These are phyloP conservation scores for Mus minutoides DNA, from an alignment of 2,797 vertebrate genomes.

Conservation along the genomic window DNA sequence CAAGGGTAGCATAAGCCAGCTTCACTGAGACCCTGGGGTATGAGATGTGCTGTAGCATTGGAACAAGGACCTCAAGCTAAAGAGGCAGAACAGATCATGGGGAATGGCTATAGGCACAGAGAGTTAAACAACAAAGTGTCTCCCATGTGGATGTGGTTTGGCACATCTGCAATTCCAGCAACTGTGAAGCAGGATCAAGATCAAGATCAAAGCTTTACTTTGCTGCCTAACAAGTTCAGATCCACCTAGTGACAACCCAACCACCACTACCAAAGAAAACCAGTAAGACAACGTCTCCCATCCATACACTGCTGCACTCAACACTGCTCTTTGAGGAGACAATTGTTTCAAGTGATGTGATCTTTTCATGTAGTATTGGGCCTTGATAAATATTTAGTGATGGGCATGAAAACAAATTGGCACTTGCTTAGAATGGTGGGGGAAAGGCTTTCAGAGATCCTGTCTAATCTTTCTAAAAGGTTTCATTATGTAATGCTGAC, in stretches of 20 bases:
- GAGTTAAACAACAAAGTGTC: not conserved
- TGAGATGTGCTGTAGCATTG: not conserved
- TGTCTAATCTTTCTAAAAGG: not conserved
- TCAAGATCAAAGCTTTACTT: not conserved
- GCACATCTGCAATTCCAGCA: not conserved
- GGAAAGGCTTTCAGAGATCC: not conserved
- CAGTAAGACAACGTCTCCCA: not conserved
- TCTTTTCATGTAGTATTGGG: not conserved
- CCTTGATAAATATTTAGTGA: not conserved
- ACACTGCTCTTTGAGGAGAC: not conserved
- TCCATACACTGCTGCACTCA: not conserved
- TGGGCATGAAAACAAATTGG: not conserved
- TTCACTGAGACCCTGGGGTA: not conserved
- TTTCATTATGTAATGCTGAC: not conserved
- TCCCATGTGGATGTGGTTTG: not conserved
- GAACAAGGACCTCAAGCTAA: no score
- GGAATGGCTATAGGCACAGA: not conserved
- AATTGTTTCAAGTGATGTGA: not conserved
- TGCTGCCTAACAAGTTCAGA: not conserved
- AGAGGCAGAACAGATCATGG: not conserved
- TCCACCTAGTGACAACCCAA: not conserved
- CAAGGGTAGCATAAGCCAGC: not conserved
- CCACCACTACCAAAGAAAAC: not conserved
- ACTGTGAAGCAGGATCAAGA: not conserved
- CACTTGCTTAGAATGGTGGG: not conserved